Conservation (phyloP, 2,797 vertebrate genomes). For the Siniperca undulata region DNA sequence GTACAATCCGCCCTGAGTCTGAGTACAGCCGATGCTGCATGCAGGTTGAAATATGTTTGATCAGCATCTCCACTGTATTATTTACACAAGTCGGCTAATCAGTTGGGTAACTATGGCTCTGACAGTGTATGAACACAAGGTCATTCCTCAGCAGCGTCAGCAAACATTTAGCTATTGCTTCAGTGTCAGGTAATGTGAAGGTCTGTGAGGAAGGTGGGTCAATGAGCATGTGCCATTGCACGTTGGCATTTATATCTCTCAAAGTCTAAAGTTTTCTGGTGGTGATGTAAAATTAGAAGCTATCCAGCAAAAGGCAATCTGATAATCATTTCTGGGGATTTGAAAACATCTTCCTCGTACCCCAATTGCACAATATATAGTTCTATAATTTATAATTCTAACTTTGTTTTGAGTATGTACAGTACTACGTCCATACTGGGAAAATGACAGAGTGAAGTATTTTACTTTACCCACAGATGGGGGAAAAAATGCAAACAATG, state of each 20-base stretch:
- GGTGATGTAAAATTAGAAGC: conserved; percentile 62
- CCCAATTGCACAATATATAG: not conserved
- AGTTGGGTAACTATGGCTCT: conserved; percentile 73
- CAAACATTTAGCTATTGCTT: conserved; percentile 89
- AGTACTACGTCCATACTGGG: not conserved
- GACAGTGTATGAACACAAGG: conserved; percentile 75
- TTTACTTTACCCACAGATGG: conserved; percentile 2
- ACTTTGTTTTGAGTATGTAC: not conserved
- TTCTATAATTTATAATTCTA: not conserved
- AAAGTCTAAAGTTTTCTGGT: conserved; percentile 78
- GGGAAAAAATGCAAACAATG: not conserved
- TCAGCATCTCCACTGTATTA: conserved; percentile 83
- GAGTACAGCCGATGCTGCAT: conserved; percentile 9
- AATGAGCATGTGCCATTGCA: conserved; percentile 71
- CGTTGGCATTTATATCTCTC: conserved; percentile 69
- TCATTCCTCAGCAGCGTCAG: conserved; percentile 76
- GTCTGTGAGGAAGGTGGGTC: conserved; percentile 74
- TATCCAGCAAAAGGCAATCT: conserved; percentile 26
- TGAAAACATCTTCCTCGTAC: not conserved
- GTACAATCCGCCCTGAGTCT: conserved; percentile 17
- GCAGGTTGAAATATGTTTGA: conserved; percentile 57
- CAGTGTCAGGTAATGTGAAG: conserved; percentile 83
- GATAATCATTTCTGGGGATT: conserved; percentile 2
- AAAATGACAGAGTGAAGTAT: conserved; percentile 3
- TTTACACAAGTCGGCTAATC: conserved; percentile 75